Percentiles rank a stretch among this genome's conserved stretches.
phyloP scores from a whole-genome alignment of 2,888 invertebrate genomes.

The Harmothoe impar region DNA sequence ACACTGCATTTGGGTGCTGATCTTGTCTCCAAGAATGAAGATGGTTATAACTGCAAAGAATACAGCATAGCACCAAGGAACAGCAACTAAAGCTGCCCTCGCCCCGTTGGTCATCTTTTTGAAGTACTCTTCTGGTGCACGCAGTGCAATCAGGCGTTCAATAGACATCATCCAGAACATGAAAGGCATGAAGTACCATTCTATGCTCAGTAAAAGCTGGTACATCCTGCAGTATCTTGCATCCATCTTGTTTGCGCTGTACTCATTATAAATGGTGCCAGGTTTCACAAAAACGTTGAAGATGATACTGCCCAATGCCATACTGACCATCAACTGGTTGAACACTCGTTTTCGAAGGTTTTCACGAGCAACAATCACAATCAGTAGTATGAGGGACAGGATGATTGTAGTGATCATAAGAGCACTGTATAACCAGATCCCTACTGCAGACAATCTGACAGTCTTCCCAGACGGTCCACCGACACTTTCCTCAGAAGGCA shows the following conservation, averaged over 20 bases:
- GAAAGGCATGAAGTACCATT: conserved; percentile 5
- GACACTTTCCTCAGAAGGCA: too few species aligned
- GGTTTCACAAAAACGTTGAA: not conserved
- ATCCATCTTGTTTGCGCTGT: not conserved
- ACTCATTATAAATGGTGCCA: not conserved
- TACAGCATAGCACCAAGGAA: not conserved
- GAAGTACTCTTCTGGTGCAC: not conserved
- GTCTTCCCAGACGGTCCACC: too few species aligned
- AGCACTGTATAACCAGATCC: too few species aligned
- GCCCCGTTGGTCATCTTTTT: not conserved
- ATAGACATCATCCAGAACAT: conserved; percentile 28
- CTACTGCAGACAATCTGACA: too few species aligned
- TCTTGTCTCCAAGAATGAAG: not conserved
- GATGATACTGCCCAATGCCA: not conserved
- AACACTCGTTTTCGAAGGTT: not conserved
- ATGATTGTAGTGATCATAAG: too few species aligned
- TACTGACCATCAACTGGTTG: not conserved
- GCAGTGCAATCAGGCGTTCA: not conserved
- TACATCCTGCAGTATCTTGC: not conserved
- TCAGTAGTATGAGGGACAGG: not conserved
- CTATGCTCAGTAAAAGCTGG: not conserved
- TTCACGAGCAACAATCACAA: not conserved
- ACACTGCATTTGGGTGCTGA: not conserved
- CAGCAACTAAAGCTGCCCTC: not conserved
- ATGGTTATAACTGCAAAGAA: not conserved